Evolutionary conservation across 2,888 invertebrate genomes (phyloP), one percentile per base, ranked within the genome.

Genomic region (Deroplatys truncata): DNA sequence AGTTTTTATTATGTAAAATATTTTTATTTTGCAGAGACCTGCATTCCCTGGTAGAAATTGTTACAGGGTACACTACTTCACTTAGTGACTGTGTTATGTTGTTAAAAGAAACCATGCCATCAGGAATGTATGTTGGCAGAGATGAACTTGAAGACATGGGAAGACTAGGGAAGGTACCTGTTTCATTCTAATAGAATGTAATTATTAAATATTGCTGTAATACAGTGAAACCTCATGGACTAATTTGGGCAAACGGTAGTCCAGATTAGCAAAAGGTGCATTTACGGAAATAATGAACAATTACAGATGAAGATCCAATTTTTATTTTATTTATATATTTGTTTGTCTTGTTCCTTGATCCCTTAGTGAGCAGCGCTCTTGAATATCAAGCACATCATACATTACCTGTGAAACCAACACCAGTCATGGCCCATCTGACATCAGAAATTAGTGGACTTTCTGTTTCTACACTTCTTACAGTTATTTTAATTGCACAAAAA

Each of bases 11-110:
- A 43, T 43, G 43, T 1, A 43, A 72, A 72, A 72, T 15, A 20
- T 7, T 20, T 72, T 16, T 84, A 28, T 82, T 56, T 92, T 93
- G 28, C 90, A 94, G 94, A 89, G 93, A 94, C 90, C 92, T 94
- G 84, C 92, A 93, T 90, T 94, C 94, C 93, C 92, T 94, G 16
- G 92, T 94, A 20, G 94, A 94, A 92, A 92, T 93, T 83, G 91
- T 91, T 28, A 91, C 92, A 91, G 91, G 91, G 35, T 85, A 90
- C 82, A 89, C 91, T n/a, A 91, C 91, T 56, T 90, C 91, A 43
- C 90, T 91, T 85, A 91, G 92, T 16, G 91, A 92, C 28, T 94
- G 94, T 91, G 92, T 92, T 86, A 89, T 93, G 43, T 92, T 92
- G 25, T 91, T 94, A 31, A 91, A 92, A 89, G 92, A 94, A 88